Evolutionary conservation across 1,140 invertebrate species (phyloP).

Genomic region (Drosophila simulans): DNA sequence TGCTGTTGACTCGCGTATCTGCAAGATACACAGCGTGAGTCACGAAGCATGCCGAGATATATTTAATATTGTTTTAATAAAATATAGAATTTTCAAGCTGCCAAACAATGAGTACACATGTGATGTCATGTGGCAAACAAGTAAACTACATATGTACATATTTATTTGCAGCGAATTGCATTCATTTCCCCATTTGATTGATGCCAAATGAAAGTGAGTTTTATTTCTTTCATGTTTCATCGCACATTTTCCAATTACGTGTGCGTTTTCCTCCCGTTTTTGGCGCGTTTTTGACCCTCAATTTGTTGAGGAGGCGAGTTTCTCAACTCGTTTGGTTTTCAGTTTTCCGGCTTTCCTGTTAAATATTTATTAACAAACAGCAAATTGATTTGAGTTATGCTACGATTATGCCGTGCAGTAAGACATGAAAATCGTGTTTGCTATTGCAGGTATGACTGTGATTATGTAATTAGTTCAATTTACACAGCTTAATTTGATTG

Average conservation of each 20-base stretch:
- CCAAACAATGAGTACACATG: neutral
- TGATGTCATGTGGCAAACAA: conserved; percentile 46
- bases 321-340: conserved; percentile 12
- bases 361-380: conserved; percentile 43
- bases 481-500: conserved; percentile 9
- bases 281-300: conserved; percentile 70
- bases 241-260: conserved; percentile 34
- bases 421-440: conserved; percentile 23
- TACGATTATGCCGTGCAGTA: conserved; percentile 35
- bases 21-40: conserved; percentile 59
- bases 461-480: conserved; percentile 56
- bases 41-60: conserved; percentile 26
- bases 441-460: conserved; percentile 8
- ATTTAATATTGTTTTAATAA: conserved; percentile 9
- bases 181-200: conserved; percentile 46
- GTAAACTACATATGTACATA: neutral
- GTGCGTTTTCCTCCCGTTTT: conserved; percentile 27
- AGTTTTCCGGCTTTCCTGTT: conserved; percentile 60
- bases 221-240: conserved; percentile 45
- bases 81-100: conserved; percentile 11
- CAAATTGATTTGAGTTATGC: conserved; percentile 66
- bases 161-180: conserved; percentile 54
- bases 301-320: conserved; percentile 35
- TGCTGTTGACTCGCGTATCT: conserved; percentile 57
- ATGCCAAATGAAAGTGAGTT: conserved; percentile 65